Evolutionary conservation across 2,888 invertebrate genomes (phyloP).

Genomic region (Subacronicta megacephala): DNA sequence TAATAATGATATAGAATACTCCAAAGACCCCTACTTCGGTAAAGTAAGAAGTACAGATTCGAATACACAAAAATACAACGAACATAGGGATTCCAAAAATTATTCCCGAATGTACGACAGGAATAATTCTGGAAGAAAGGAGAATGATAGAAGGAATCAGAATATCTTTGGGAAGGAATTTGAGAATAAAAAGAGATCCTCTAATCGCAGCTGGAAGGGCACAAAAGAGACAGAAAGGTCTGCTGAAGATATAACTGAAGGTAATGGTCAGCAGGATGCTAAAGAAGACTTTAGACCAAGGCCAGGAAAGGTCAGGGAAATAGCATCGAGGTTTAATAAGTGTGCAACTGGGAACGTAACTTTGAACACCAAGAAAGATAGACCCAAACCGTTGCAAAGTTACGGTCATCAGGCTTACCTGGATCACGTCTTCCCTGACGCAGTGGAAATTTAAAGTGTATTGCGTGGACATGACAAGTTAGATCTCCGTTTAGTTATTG

Average conservation of each 20-base stretch:
- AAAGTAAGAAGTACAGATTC: conserved; percentile 62
- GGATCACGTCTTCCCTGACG: conserved; percentile 90
- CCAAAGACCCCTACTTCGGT: conserved; percentile 80
- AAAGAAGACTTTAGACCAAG: conserved; percentile 72
- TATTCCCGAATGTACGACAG: conserved; percentile 74
- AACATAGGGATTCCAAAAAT: conserved; percentile 68
- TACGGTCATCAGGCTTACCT: conserved; percentile 90
- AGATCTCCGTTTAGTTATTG: conserved; percentile 58
- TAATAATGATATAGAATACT: conserved; percentile 83
- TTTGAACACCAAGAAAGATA: conserved; percentile 72
- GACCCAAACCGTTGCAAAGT: conserved; percentile 90
- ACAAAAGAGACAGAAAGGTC: conserved; percentile 66
- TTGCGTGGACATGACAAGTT: conserved; percentile 55
- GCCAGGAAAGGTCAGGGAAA: conserved; percentile 84
- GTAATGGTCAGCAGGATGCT: conserved; percentile 20
- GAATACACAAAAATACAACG: conserved; percentile 69
- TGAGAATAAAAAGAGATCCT: conserved; percentile 65
- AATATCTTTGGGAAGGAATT: conserved; percentile 54
- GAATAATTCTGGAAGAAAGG: conserved; percentile 72
- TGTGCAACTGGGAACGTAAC: conserved; percentile 71
- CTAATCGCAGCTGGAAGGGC: conserved; percentile 66
- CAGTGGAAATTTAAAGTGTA: conserved; percentile 79
- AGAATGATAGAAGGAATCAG: conserved; percentile 56
- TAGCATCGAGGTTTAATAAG: conserved; percentile 82
- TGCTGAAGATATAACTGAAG: conserved; percentile 61